Percentiles rank a stretch among this genome's conserved stretches.
Conservation (phyloP, 2,888 invertebrate genomes). For the Stenodema calcarata region DNA sequence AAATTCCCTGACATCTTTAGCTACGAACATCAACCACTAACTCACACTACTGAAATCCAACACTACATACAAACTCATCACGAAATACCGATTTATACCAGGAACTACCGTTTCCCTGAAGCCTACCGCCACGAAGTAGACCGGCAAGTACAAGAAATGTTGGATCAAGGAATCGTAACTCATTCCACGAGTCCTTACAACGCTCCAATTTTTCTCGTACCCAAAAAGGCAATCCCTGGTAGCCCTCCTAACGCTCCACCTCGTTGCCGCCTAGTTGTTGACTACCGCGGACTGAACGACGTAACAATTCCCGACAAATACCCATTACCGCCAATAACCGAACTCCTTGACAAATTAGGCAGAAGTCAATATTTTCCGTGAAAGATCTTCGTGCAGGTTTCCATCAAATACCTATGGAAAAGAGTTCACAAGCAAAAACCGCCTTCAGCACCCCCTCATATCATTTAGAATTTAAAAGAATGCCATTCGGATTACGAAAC, state of each 20-base stretch:
- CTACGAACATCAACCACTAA: not conserved
- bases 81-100: not conserved
- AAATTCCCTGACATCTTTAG: not conserved
- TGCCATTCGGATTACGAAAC: conserved; percentile 15
- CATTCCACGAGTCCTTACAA: not conserved
- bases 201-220: not conserved
- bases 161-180: not conserved
- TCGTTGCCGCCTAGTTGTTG: not conserved
- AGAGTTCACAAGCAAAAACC: conserved; percentile 1
- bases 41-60: not conserved
- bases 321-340: conserved; percentile 52
- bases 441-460: conserved; percentile 42
- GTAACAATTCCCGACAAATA: conserved; percentile 7
- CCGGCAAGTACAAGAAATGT: not conserved
- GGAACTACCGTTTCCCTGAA: not conserved
- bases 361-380: conserved; percentile 55
- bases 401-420: conserved; percentile 56
- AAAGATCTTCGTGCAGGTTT: conserved; percentile 57
- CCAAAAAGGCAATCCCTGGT: not conserved
- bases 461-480: conserved; percentile 36
- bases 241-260: not conserved
- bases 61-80: not conserved
- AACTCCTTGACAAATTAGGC: conserved; percentile 56
- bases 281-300: conserved; percentile 14
- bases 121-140: not conserved